Percentiles rank a stretch among this genome's conserved stretches.
phyloP scores from a whole-genome alignment of 2,113 vertebrate species.

The Corvus moneduloides region DNA sequence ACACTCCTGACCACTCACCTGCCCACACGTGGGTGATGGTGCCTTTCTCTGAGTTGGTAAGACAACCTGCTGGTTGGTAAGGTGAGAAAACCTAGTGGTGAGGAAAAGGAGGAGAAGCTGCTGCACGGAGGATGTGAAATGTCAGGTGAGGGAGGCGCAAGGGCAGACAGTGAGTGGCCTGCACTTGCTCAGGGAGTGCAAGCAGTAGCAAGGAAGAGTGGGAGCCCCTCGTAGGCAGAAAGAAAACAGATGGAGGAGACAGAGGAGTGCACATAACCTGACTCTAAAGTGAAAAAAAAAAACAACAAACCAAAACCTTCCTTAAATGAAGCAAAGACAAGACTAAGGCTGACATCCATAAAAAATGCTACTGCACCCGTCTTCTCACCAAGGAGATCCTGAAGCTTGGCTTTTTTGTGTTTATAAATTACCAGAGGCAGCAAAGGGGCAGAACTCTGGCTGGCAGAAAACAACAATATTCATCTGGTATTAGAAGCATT shows the following conservation, averaged over 20 bases:
- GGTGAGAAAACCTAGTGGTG: neutral
- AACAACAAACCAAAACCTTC: neutral
- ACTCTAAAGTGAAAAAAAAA: neutral
- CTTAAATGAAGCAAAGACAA: neutral
- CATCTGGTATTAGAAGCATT: neutral
- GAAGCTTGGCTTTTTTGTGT: neutral
- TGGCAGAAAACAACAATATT: neutral
- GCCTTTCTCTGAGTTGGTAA: neutral
- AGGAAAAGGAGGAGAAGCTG: neutral
- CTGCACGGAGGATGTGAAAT: neutral
- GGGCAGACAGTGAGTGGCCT: neutral
- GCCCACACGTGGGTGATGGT: too few species aligned
- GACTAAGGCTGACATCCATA: neutral
- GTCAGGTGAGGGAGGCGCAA: rapidly evolving
- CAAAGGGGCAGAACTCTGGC: neutral
- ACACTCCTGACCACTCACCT: rapidly evolving
- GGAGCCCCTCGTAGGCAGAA: neutral
- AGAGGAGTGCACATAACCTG: neutral
- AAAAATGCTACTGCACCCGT: rapidly evolving
- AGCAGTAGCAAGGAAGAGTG: neutral
- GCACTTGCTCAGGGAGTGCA: rapidly evolving
- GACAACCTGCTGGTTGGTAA: neutral
- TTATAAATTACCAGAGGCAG: neutral
- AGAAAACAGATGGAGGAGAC: neutral
- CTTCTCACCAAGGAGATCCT: neutral